These are phyloP conservation scores for rat (Rattus norvegicus) DNA, from an alignment of 2,113 vertebrate species.

Conservation along the genomic window GRCr8 NC_086033.1:84297001-84297500, in stretches of 20 bases:
- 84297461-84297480: background rate
- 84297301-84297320: background rate
- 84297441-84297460: background rate
- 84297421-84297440: background rate
- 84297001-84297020: background rate
- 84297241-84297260: background rate
- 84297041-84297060: background rate
- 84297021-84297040: background rate
- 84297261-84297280: background rate
- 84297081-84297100: background rate
- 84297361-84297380: background rate
- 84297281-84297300: background rate
- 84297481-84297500: no score
- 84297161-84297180: background rate
- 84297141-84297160: background rate
- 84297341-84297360: background rate
- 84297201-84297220: background rate
- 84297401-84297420: background rate
- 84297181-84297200: background rate
- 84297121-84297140: background rate
- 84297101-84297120: background rate
- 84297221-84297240: background rate
- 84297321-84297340: background rate
- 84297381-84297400: background rate
- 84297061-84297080: conserved; percentile 44